Conservation (phyloP, 2,797 vertebrate species). For the Micropoecilia bifurca region DNA sequence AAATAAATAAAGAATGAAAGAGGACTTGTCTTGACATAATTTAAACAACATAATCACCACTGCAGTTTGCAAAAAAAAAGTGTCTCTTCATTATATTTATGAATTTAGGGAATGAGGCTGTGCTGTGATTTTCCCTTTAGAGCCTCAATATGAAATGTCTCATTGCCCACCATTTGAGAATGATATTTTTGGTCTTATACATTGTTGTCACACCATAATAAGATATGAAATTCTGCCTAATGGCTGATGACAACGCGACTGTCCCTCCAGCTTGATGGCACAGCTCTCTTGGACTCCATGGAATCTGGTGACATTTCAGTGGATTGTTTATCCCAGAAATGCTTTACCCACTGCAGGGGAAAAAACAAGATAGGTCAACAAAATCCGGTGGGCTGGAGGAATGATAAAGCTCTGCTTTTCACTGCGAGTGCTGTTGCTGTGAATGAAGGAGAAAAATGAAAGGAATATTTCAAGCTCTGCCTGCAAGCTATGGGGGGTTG, state of each 20-base stretch:
- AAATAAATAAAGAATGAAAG: background rate
- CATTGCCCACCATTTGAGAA: slow-evolving; percentile 32
- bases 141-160: slow-evolving; percentile 44
- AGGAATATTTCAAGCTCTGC: slow-evolving; percentile 36
- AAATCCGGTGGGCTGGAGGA: slow-evolving; percentile 42
- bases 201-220: slow-evolving; percentile 44
- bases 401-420: slow-evolving; percentile 42
- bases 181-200: slow-evolving; percentile 45
- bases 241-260: slow-evolving; percentile 60
- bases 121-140: slow-evolving; percentile 33
- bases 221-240: slow-evolving; percentile 57
- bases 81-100: background rate
- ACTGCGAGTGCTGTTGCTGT: slow-evolving; percentile 25
- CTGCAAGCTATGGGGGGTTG: slow-evolving; percentile 27
- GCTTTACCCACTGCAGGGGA: slow-evolving; percentile 30
- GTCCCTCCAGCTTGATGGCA: slow-evolving; percentile 37
- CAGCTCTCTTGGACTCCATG: slow-evolving; percentile 44
- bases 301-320: slow-evolving; percentile 71
- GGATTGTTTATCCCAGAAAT: slow-evolving; percentile 66
- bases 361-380: slow-evolving; percentile 45
- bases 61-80: slow-evolving; percentile 25
- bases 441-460: slow-evolving; percentile 26
- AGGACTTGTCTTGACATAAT: slow-evolving; percentile 24
- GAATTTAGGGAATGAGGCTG: slow-evolving; percentile 9
- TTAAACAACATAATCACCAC: slow-evolving; percentile 21